Base-by-base conservation (phyloP, 2,888 invertebrate genomes). In the Cryptus viduatorius region DNA sequence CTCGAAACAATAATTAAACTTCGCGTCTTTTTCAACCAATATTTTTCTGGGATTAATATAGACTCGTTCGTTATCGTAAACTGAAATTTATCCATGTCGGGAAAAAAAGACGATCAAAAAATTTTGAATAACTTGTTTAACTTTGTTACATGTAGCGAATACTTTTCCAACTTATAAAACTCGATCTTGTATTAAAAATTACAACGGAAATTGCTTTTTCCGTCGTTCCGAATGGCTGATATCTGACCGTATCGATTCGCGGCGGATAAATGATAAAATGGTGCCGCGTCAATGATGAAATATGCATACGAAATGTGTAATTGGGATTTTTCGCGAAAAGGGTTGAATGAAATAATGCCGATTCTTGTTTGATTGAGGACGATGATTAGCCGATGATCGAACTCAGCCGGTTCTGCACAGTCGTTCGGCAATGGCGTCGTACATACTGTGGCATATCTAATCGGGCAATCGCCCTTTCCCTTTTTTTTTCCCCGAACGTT, bases 391-490 rank as follows among this genome's bases (percentile, higher is more conserved):
- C 59, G 59, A 59, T 31, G 12, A 59, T 59, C 8, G 59, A 31
- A 14, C 29, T 5, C 14, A 7, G 31, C 59, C 4, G 37, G 31
- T 31, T 59, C 29, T 24, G 56, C 12, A 59, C 67, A 64, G 79
- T 69, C 44, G 68, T n/a, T 37, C 53, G 59, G 79, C 73, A 48
- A 8, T n/a, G 67, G 56, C 44, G 31, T 19, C 31, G 29, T 53
- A 44, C 44, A 59, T 44, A 29, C 42, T 44, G 46, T 72, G 44
- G 89, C 89, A 89, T 92, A 90, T 90, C 90, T 90, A 90, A 91
- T 92, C 90, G 88, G 88, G 85, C 86, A 88, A 90, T 91, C 90
- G 90, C 90, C 91, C 90, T 91, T 92, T 92, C 89, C 89, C 89
- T 91, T 91, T 91, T 92, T 90, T 90, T 88, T 90, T 79, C 48